Conservation (phyloP, 2,113 vertebrate genomes). For the Proteles cristata region DNA sequence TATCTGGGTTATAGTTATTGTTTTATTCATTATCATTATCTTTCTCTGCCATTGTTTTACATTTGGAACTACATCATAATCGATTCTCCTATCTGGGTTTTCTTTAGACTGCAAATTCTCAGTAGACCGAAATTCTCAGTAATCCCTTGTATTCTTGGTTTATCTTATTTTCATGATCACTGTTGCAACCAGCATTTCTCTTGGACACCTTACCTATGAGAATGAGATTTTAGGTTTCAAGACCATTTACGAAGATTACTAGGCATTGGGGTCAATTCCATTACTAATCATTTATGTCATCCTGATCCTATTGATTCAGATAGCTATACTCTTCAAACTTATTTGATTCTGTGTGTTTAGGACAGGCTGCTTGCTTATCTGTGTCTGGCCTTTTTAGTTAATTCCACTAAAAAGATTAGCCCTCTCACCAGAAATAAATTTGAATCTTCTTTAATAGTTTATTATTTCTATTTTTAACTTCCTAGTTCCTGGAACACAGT, state of each 20-base stretch:
- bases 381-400: not conserved
- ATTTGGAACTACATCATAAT: not conserved
- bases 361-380: not conserved
- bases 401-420: not conserved
- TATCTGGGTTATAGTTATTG: not conserved
- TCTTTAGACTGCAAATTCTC: not conserved
- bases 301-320: not conserved
- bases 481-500: not conserved
- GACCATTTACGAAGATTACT: not conserved
- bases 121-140: not conserved
- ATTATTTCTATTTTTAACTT: conserved; percentile 22
- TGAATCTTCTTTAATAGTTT: not conserved
- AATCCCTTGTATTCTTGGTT: not conserved
- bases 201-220: not conserved
- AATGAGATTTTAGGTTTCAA: not conserved
- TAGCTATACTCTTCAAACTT: not conserved
- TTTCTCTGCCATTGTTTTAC: not conserved
- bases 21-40: not conserved
- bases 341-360: not conserved
- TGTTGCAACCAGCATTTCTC: not conserved
- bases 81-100: not conserved
- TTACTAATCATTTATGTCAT: not conserved
- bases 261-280: not conserved
- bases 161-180: not conserved
- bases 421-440: not conserved